These are phyloP conservation scores for Dromococcyx pavoninus DNA, from an alignment of 2,797 vertebrate genomes.

Conservation along the genomic window DNA sequence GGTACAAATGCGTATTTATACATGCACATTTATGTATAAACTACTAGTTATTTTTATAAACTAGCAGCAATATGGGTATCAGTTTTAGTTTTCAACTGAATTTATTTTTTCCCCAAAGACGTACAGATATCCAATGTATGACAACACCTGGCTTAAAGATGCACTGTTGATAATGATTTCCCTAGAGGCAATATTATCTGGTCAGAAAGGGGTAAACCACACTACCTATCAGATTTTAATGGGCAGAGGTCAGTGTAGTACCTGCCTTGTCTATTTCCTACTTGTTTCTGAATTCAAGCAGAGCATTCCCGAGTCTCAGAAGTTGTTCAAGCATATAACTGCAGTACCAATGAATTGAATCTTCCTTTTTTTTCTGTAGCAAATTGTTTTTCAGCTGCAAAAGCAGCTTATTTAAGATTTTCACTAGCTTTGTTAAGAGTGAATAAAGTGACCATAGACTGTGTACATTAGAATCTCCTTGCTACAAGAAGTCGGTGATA, in stretches of 20 bases:
- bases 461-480: background rate
- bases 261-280: conserved; percentile 10
- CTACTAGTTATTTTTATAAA: background rate
- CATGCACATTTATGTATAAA: background rate
- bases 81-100: background rate
- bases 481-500: conserved; percentile 2
- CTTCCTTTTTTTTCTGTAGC: background rate
- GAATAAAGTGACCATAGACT: background rate
- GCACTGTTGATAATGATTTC: background rate
- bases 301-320: background rate
- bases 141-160: background rate
- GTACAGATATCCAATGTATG: background rate
- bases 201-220: background rate
- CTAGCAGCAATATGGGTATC: background rate
- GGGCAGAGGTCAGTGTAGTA: background rate
- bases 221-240: background rate
- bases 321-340: background rate
- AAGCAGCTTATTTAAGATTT: background rate
- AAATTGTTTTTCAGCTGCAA: conserved; percentile 11
- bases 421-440: background rate
- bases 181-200: background rate
- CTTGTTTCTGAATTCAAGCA: background rate
- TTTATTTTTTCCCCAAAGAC: background rate
- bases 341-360: background rate
- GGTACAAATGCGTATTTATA: background rate